A percentile compares a stretch with the other conserved stretches of the same genome.
These are phyloP conservation scores for Cancer borealis DNA, from an alignment of 2,888 invertebrate genomes.

Conservation along the genomic window DNA sequence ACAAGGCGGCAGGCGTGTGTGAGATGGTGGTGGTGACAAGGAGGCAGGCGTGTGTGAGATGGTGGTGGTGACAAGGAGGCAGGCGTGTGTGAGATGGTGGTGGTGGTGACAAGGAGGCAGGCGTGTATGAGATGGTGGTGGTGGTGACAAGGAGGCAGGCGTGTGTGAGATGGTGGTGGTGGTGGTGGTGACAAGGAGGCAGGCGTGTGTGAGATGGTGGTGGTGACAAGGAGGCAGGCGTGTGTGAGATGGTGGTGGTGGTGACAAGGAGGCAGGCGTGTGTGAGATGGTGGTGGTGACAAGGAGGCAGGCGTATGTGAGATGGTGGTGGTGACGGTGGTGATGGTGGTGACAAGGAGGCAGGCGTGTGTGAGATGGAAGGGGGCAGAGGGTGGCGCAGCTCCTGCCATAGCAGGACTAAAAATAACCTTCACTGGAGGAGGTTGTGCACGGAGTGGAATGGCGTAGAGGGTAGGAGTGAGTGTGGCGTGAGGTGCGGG, in stretches of 20 bases:
- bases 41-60: not conserved
- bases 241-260: not conserved
- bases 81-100: not conserved
- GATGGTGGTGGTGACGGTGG: not conserved
- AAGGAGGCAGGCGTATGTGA: not conserved
- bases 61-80: not conserved
- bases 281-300: not conserved
- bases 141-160: not conserved
- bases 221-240: not conserved
- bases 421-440: not conserved
- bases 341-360: not conserved
- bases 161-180: no score
- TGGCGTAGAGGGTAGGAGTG: not conserved
- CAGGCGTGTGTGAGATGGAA: not conserved
- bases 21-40: no score
- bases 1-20: not conserved
- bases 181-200: no score
- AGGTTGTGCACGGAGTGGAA: not conserved
- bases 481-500: not conserved
- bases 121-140: not conserved
- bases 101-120: not conserved
- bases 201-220: not conserved
- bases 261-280: not conserved
- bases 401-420: not conserved
- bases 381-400: not conserved